These are phyloP conservation scores for Drosophila seclusa DNA, from an alignment of 2,888 invertebrate species.

Conservation along the genomic window DNA sequence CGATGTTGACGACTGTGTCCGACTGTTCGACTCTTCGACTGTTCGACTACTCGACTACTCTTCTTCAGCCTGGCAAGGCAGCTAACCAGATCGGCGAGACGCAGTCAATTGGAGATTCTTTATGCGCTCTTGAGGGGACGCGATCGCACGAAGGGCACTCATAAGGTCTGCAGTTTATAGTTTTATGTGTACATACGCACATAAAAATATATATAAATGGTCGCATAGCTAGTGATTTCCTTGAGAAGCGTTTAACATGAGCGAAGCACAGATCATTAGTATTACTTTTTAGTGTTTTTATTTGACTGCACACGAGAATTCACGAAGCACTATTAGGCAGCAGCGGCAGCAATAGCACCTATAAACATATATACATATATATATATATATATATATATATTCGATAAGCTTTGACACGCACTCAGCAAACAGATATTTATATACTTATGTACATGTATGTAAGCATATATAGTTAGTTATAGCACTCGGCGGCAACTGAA, in stretches of 20 bases:
- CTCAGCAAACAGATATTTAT: conserved; percentile 9
- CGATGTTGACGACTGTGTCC: conserved; percentile 51
- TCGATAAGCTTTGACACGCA: conserved; percentile 50
- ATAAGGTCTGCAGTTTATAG: conserved; percentile 72
- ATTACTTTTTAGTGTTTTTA: conserved; percentile 27
- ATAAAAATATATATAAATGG: not conserved
- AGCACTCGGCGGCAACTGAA: conserved; percentile 16
- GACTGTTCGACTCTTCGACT: conserved; percentile 40
- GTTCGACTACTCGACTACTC: conserved; percentile 30
- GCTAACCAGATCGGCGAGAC: conserved; percentile 43
- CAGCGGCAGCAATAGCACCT: conserved; percentile 17
- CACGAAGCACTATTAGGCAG: conserved; percentile 27
- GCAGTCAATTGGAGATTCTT: conserved; percentile 73
- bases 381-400: not conserved
- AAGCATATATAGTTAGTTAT: not conserved
- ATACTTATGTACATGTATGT: not conserved
- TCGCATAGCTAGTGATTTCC: conserved; percentile 53
- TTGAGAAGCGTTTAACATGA: conserved; percentile 64
- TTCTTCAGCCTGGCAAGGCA: conserved; percentile 12
- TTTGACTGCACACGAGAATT: conserved; percentile 47
- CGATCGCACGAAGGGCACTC: conserved; percentile 66
- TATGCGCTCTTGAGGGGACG: conserved; percentile 46
- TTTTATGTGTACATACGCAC: conserved; percentile 2
- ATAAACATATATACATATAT: not conserved
- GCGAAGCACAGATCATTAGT: conserved; percentile 34